These are phyloP conservation scores for Aeoliscus strigatus DNA, from an alignment of 2,797 vertebrate genomes.

Conservation along the genomic window DNA sequence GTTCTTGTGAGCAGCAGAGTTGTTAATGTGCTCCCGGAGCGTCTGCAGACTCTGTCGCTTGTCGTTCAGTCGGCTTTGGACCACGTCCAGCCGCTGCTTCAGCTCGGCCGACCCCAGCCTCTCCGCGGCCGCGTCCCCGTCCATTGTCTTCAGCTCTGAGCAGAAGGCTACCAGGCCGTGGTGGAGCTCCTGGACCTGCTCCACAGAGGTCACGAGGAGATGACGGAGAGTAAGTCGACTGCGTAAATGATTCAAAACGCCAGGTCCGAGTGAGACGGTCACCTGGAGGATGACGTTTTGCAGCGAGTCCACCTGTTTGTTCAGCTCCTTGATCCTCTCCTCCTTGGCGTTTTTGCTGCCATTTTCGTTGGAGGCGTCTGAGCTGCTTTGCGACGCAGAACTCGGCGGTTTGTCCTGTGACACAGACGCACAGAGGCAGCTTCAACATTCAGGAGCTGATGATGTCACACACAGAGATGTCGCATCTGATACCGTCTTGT, in stretches of 20 bases:
- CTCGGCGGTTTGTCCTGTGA: slow-evolving; percentile 45
- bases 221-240: no score
- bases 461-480: not conserved
- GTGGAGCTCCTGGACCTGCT: slow-evolving; percentile 70
- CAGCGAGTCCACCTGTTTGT: slow-evolving; percentile 71
- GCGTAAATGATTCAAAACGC: no score
- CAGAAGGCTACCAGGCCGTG: slow-evolving; percentile 67
- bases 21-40: slow-evolving; percentile 57
- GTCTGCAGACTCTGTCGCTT: slow-evolving; percentile 58
- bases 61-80: slow-evolving; percentile 57
- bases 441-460: not conserved
- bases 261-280: not conserved
- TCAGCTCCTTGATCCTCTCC: slow-evolving; percentile 69
- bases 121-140: slow-evolving; percentile 53
- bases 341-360: slow-evolving; percentile 55
- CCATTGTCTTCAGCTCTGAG: slow-evolving; percentile 68
- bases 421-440: slow-evolving; percentile 1
- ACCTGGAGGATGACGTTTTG: slow-evolving; percentile 74
- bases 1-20: slow-evolving; percentile 54
- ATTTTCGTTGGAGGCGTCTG: slow-evolving; percentile 30
- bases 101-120: slow-evolving; percentile 47
- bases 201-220: not conserved
- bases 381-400: slow-evolving; percentile 8
- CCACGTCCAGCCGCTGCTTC: slow-evolving; percentile 58
- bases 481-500: slow-evolving; percentile 71